A percentile compares a stretch with the other conserved stretches of the same genome.
Conservation (phyloP, 2,888 invertebrate species). For the Drosophila falleni region DNA sequence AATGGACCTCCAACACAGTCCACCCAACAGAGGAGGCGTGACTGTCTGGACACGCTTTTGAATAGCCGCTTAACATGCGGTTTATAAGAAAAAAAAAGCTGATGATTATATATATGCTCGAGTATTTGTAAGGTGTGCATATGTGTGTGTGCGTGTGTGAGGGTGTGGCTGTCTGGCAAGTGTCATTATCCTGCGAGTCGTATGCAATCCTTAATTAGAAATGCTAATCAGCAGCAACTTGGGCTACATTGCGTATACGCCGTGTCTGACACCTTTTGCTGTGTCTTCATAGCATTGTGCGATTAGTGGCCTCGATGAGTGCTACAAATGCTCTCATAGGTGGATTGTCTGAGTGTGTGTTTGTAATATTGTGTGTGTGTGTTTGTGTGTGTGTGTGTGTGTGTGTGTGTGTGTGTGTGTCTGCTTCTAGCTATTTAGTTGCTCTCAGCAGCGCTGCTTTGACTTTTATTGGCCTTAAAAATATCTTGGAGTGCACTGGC, state of each 20-base stretch:
- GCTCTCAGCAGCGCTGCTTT: constrained; percentile 49
- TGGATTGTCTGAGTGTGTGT: not conserved
- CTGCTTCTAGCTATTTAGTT: constrained; percentile 58
- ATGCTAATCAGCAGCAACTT: constrained; percentile 78
- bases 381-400: constrained; percentile 26
- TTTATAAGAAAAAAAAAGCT: constrained; percentile 51
- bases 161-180: constrained; percentile 59
- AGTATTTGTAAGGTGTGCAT: not conserved
- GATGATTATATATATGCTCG: constrained; percentile 23
- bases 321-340: constrained; percentile 23
- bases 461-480: constrained; percentile 79
- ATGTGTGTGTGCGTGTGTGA: constrained; percentile 5
- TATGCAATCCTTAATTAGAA: constrained; percentile 78
- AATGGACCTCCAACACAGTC: constrained; percentile 37
- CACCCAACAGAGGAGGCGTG: constrained; percentile 33
- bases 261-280: constrained; percentile 61
- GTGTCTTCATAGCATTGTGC: constrained; percentile 41
- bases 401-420: constrained; percentile 24
- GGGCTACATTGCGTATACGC: constrained; percentile 66
- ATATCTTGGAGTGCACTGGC: constrained; percentile 62
- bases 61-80: constrained; percentile 69
- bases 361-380: not conserved
- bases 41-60: constrained; percentile 41
- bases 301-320: constrained; percentile 39
- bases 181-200: constrained; percentile 73